Conservation (phyloP, 2,888 invertebrate genomes). For the Lochmaea crataegi region DNA sequence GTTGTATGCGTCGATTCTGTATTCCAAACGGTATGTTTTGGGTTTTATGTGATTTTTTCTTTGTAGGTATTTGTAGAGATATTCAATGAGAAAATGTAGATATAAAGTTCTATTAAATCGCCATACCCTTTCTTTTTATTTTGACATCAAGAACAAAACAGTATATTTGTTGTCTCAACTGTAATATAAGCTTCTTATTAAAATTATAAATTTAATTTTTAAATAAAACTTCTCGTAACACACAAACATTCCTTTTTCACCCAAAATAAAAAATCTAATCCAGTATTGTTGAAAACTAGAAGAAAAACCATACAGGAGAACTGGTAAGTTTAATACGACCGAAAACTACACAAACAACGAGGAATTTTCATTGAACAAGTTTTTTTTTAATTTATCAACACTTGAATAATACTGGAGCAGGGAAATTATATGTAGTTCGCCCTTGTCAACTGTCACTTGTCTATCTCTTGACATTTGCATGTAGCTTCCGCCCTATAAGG, state of each 20-base stretch:
- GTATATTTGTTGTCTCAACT: conserved; percentile 51
- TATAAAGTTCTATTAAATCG: conserved; percentile 45
- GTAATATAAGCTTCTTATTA: conserved; percentile 59
- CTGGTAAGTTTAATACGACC: too few species aligned
- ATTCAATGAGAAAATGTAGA: conserved; percentile 42
- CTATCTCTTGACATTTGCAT: too few species aligned
- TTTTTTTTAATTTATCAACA: too few species aligned
- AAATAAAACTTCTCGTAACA: conserved; percentile 57
- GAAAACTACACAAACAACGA: too few species aligned
- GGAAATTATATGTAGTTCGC: too few species aligned
- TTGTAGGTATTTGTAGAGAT: conserved; percentile 44
- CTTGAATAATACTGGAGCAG: too few species aligned
- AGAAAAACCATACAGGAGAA: too few species aligned
- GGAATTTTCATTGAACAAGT: too few species aligned
- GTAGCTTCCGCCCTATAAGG: too few species aligned
- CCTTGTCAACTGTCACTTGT: too few species aligned
- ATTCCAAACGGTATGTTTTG: conserved; percentile 34
- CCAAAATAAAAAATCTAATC: background rate
- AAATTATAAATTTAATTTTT: conserved; percentile 59
- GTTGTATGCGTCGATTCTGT: conserved; percentile 16
- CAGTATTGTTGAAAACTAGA: too few species aligned
- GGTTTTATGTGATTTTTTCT: conserved; percentile 41
- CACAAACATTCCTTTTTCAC: conserved; percentile 30
- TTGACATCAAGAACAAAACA: conserved; percentile 46
- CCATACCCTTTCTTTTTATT: conserved; percentile 47